Percentiles rank a stretch among this genome's conserved stretches.
phyloP scores from a whole-genome alignment of 2,888 invertebrate genomes.

The Zaprionus obscuricornis region DNA sequence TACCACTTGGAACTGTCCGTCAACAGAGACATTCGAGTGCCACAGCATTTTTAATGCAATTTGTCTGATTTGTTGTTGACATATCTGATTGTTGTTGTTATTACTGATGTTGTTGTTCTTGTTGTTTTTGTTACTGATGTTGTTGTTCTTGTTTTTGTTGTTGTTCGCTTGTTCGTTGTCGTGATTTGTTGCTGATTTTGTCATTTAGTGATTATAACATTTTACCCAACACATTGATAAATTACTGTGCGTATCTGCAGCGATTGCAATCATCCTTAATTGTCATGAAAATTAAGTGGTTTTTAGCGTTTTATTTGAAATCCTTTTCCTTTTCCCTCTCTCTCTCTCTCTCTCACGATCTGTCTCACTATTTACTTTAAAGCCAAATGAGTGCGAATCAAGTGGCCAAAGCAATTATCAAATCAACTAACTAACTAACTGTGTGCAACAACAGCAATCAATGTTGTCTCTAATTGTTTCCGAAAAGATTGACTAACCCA shows the following conservation, averaged over 20 bases:
- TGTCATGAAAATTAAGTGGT: conserved; percentile 76
- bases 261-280: conserved; percentile 64
- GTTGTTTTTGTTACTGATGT: conserved; percentile 8
- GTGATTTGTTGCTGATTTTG: conserved; percentile 79
- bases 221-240: conserved; percentile 32
- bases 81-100: conserved; percentile 47
- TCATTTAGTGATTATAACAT: conserved; percentile 71
- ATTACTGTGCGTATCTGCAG: conserved; percentile 29
- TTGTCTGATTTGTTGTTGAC: conserved; percentile 79
- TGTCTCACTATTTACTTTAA: conserved; percentile 48
- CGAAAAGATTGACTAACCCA: conserved; percentile 44
- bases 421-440: conserved; percentile 32
- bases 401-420: conserved; percentile 21
- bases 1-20: conserved; percentile 48
- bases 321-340: conserved; percentile 10
- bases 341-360: conserved; percentile 21
- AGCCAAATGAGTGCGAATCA: conserved; percentile 49
- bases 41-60: conserved; percentile 77
- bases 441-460: conserved; percentile 36
- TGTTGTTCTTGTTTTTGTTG: conserved; percentile 12
- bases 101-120: conserved; percentile 7
- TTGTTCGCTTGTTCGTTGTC: conserved; percentile 56
- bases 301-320: conserved; percentile 72
- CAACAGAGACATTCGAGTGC: conserved; percentile 66
- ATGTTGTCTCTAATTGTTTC: conserved; percentile 57